Conservation (phyloP, 1,140 invertebrate species). For the Oppia nitens region DNA sequence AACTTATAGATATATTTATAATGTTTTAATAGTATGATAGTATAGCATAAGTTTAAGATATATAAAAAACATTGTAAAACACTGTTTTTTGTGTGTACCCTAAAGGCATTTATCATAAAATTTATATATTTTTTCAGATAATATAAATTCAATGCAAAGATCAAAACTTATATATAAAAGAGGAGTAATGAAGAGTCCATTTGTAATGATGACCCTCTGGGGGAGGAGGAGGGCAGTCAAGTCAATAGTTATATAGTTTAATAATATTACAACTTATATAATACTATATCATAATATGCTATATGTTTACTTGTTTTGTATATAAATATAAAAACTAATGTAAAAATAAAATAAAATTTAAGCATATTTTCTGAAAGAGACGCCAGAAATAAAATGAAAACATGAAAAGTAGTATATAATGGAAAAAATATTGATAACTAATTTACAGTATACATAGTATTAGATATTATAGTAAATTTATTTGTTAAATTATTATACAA, state of each 20-base stretch:
- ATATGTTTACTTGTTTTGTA: neutral
- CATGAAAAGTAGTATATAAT: neutral
- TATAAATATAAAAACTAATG: neutral
- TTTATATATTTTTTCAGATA: neutral
- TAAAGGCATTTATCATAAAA: neutral
- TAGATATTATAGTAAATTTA: too few species aligned
- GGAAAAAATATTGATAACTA: too few species aligned
- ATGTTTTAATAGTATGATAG: too few species aligned
- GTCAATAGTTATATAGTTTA: neutral
- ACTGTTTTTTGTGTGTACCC: neutral
- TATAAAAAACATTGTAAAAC: neutral
- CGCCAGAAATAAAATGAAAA: neutral
- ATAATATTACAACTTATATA: too few species aligned
- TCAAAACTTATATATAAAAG: neutral
- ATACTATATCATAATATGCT: too few species aligned
- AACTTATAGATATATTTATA: neutral
- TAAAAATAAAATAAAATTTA: neutral
- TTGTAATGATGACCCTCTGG: neutral
- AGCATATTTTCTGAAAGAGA: neutral
- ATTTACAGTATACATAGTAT: too few species aligned
- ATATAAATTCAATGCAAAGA: neutral
- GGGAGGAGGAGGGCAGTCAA: neutral
- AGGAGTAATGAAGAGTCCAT: neutral
- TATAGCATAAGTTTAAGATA: too few species aligned
- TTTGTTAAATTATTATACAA: too few species aligned